Evolutionary conservation across 1,140 invertebrate species (phyloP).

Genomic region (Drosophila kepulauana): DNA sequence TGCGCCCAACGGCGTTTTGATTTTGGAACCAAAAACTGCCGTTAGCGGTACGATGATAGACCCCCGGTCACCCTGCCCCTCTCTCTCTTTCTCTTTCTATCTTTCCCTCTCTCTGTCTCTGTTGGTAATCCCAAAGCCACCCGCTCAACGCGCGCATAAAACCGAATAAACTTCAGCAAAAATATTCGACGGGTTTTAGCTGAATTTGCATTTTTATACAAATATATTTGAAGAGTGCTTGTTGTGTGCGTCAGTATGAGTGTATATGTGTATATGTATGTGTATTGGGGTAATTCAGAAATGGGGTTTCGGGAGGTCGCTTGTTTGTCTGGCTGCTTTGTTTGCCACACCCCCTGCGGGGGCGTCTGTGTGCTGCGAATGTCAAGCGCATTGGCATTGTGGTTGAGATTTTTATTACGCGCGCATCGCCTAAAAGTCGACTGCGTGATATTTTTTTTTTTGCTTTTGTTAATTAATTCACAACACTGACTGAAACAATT

Average conservation of each 20-base stretch:
- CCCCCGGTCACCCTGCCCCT: background rate
- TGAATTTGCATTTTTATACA: slow-evolving; percentile 84
- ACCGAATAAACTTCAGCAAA: slow-evolving; percentile 68
- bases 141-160: slow-evolving; percentile 38
- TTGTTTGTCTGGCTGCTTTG: slow-evolving; percentile 67
- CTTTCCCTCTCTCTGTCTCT: background rate
- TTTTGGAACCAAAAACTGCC: slow-evolving; percentile 73
- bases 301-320: slow-evolving; percentile 26
- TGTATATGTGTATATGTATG: slow-evolving; percentile 1
- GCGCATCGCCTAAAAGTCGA: slow-evolving; percentile 35
- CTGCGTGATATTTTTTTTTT: slow-evolving; percentile 33
- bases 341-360: slow-evolving; percentile 25
- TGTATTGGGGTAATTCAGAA: background rate
- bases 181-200: slow-evolving; percentile 81
- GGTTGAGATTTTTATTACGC: slow-evolving; percentile 68
- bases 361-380: slow-evolving; percentile 55
- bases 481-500: slow-evolving; percentile 20
- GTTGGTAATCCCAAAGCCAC: slow-evolving; percentile 42
- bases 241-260: slow-evolving; percentile 24
- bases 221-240: slow-evolving; percentile 80
- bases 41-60: slow-evolving; percentile 43
- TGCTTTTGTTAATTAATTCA: slow-evolving; percentile 28
- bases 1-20: slow-evolving; percentile 67
- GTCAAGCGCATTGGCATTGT: slow-evolving; percentile 68
- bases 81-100: background rate